Conservation (phyloP, 1,140 invertebrate species). For the Drosophila melanica region DNA sequence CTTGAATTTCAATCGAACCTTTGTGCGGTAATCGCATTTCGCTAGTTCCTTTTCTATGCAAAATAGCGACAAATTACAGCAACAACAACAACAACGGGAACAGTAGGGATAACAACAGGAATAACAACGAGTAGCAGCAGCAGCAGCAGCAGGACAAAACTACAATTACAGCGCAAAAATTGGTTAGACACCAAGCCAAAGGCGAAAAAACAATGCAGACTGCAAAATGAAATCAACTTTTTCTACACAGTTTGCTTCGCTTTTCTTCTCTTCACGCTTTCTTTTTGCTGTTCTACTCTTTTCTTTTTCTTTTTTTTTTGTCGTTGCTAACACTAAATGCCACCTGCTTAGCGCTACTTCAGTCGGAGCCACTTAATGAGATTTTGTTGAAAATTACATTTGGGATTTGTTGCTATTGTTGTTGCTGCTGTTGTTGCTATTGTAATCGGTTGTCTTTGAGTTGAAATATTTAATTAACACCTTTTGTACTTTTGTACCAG, state of each 20-base stretch:
- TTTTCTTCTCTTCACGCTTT: constrained; percentile 21
- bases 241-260: constrained; percentile 18
- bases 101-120: constrained; percentile 4
- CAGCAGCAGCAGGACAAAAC: not conserved
- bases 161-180: constrained; percentile 28
- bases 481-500: constrained; percentile 54
- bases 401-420: constrained; percentile 44
- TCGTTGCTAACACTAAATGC: constrained; percentile 35
- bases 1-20: constrained; percentile 76
- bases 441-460: constrained; percentile 73
- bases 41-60: constrained; percentile 60
- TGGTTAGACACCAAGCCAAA: not conserved
- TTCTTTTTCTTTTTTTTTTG: constrained; percentile 1
- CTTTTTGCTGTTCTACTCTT: constrained; percentile 19
- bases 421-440: constrained; percentile 32
- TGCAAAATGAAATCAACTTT: constrained; percentile 28
- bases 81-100: constrained; percentile 21
- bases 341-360: constrained; percentile 36
- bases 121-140: constrained; percentile 1
- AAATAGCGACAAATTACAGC: constrained; percentile 66
- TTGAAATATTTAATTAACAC: constrained; percentile 78
- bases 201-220: not conserved
- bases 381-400: constrained; percentile 73
- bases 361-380: constrained; percentile 65
- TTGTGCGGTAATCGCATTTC: constrained; percentile 68